Base-by-base conservation (phyloP, 2,797 vertebrate species). In the Erethizon dorsatum region DNA sequence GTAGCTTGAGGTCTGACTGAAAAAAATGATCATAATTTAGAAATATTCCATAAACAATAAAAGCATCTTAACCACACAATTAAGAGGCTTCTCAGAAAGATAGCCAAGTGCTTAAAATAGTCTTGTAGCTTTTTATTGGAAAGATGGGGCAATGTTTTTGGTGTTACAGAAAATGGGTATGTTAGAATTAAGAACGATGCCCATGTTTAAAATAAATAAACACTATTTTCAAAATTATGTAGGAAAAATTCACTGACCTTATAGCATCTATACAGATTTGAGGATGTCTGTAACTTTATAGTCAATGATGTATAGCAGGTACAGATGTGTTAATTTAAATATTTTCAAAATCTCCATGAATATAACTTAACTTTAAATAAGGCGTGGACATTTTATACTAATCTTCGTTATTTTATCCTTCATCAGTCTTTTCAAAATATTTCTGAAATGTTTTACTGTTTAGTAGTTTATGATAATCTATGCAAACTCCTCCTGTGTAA, bases 51-150 rank as follows among this genome's bases (percentile, higher is more conserved):
- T 83, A 96, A 94, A 89, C 96, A 96, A 73, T 37, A 96, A 90
- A 96, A 96, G 31, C 54, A 61, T 97, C 97, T 95, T 90, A 97
- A 94, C 87, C 90, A 92, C 95, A 77, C 96, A 96, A 98, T 98
- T 97, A 97, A 96, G 91, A 94, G 84, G n/a, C 88, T 92, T 98
- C 94, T 95, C 13, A 80, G 96, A 95, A 97, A 93, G 83, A 95
- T 78, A 91, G 37, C 33, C 24, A 73, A 31, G 15, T 88, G 84
- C 63, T 96, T 96, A 95, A 95, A 28, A 59, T 93, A 95, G 86
- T 24, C 71, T 92, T 95, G 83, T 95, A 94, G 85, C 63, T 98
- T 98, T 90, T 94, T 50, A 73, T 86, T 96, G 59, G 85, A 90
- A 90, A 97, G 78, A 80, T 61, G 20, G 83, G 61, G 96, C 90